phyloP scores from a whole-genome alignment of 2,888 invertebrate species.

The Limnephilus marmoratus region DNA sequence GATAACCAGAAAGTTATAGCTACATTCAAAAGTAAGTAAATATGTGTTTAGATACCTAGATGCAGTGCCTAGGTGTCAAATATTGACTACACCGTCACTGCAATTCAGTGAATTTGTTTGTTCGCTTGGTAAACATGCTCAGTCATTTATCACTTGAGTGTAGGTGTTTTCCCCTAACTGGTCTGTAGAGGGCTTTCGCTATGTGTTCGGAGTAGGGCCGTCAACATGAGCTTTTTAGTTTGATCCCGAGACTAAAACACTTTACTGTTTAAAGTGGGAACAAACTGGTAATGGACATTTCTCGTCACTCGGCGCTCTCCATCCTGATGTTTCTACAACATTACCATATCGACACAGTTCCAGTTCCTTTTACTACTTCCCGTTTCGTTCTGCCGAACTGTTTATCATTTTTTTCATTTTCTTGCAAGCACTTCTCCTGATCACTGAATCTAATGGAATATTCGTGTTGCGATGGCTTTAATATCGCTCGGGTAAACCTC shows the following conservation, averaged over 20 bases:
- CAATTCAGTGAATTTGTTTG: too few relatives aligned
- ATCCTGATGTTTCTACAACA: conserved; percentile 55
- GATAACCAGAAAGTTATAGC: too few relatives aligned
- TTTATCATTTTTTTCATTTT: conserved; percentile 59
- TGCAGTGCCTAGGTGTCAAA: background rate
- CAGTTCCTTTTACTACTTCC: background rate
- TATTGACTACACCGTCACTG: background rate
- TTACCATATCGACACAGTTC: conserved; percentile 45
- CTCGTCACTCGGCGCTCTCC: conserved; percentile 55
- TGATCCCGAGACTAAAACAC: background rate
- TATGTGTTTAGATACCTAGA: background rate
- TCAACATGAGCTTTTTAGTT: background rate
- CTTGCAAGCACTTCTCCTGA: conserved; percentile 56
- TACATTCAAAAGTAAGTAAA: background rate
- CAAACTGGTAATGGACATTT: conserved; percentile 49
- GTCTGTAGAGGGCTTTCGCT: background rate
- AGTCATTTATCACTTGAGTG: background rate
- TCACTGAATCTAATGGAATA: conserved; percentile 65
- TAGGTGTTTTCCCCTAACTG: background rate
- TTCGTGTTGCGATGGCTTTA: conserved; percentile 64
- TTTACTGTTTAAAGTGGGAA: background rate
- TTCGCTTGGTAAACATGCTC: background rate
- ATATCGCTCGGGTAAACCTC: conserved; percentile 51
- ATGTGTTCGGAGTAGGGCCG: background rate
- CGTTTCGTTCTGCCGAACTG: conserved; percentile 38